Evolutionary conservation across 2,113 vertebrate genomes (phyloP).

Genomic region (Gallinago paraguaiae): DNA sequence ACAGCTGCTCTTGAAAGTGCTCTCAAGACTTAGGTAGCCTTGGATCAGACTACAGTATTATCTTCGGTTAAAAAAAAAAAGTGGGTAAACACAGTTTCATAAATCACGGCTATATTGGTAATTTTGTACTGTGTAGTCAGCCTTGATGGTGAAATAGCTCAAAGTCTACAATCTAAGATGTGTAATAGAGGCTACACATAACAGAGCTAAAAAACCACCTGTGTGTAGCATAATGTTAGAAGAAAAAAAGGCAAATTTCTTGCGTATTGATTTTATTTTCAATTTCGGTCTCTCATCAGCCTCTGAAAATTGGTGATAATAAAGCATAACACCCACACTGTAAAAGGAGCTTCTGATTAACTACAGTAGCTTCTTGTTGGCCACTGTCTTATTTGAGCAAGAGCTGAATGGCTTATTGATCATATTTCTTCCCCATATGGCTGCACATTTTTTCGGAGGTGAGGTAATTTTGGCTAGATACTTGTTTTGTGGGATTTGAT

Average conservation of each 20-base stretch:
- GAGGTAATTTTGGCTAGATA: constrained; percentile 14
- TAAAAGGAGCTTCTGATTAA: constrained; percentile 6
- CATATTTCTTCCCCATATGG: constrained; percentile 11
- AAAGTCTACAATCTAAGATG: not conserved
- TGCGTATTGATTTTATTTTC: constrained; percentile 37
- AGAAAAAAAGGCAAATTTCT: not conserved
- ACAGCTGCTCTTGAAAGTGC: not conserved
- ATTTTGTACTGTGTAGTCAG: not conserved
- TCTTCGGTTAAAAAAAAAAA: not conserved
- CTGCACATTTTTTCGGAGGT: not conserved
- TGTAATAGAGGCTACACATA: not conserved
- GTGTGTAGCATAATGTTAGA: not conserved
- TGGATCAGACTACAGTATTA: not conserved
- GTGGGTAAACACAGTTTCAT: not conserved
- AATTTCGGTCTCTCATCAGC: not conserved
- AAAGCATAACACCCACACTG: not conserved
- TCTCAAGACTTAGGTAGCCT: not conserved
- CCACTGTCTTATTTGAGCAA: not conserved
- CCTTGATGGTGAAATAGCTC: not conserved
- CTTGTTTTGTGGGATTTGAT: constrained; percentile 25
- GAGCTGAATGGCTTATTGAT: constrained; percentile 44
- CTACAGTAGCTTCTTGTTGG: not conserved
- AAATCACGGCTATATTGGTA: not conserved
- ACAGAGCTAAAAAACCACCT: not conserved
- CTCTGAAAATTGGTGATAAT: constrained; percentile 19